Conservation (phyloP, 2,797 vertebrate species). For the Astyanax mexicanus region DNA sequence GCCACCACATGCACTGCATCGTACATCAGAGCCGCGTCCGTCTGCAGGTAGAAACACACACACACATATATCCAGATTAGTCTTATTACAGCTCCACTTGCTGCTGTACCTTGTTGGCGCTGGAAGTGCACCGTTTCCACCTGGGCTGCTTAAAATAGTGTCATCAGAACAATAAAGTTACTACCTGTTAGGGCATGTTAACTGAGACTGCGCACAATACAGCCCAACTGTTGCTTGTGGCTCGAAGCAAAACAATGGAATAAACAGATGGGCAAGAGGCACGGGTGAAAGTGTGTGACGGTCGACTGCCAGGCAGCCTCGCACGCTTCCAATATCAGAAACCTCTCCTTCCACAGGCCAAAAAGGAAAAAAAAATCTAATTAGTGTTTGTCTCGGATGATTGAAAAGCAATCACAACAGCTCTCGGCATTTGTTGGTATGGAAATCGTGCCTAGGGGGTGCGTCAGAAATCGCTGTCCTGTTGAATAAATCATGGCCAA, state of each 20-base stretch:
- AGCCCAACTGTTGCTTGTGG: slow-evolving; percentile 4
- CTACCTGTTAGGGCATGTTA: slow-evolving; percentile 15
- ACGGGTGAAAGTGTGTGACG: slow-evolving; percentile 56
- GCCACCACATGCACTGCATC: slow-evolving; percentile 97
- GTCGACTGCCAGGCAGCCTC: slow-evolving; percentile 66
- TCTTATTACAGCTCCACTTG: background rate
- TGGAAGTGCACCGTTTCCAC: background rate
- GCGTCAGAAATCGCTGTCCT: slow-evolving; percentile 64
- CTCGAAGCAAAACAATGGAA: slow-evolving; percentile 31
- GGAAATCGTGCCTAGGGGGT: slow-evolving; percentile 69
- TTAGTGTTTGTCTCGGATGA: slow-evolving; percentile 82
- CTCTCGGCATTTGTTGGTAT: slow-evolving; percentile 70
- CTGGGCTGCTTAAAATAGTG: background rate
- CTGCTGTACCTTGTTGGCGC: background rate
- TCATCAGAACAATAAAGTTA: slow-evolving; percentile 9
- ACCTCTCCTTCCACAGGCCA: slow-evolving; percentile 69
- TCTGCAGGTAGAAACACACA: slow-evolving; percentile 78
- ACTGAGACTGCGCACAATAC: slow-evolving; percentile 16
- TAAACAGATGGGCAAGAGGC: slow-evolving; percentile 38
- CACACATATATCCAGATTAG: slow-evolving; percentile 42
- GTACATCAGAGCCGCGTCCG: slow-evolving; percentile 96
- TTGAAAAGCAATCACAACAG: slow-evolving; percentile 83
- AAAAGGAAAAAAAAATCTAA: slow-evolving; percentile 71
- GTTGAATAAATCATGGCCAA: slow-evolving; percentile 65
- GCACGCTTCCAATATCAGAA: slow-evolving; percentile 62